phyloP scores from a whole-genome alignment of 2,113 vertebrate genomes.

The Lophura nycthemera region DNA sequence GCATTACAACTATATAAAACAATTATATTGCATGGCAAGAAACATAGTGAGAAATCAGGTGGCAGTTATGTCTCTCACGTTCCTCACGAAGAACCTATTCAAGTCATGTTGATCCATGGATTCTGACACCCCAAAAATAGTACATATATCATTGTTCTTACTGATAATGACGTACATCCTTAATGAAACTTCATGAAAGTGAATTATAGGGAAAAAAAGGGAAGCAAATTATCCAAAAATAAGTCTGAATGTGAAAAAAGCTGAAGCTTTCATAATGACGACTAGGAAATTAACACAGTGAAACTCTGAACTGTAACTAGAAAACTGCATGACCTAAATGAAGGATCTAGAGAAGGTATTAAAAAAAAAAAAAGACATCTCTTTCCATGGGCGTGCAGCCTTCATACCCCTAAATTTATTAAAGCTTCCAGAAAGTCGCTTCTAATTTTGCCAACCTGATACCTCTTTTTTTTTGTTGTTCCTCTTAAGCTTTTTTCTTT shows the following conservation, averaged over 20 bases:
- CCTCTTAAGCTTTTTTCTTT: not conserved
- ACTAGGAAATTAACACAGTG: not conserved
- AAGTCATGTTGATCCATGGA: not conserved
- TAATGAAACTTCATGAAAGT: not conserved
- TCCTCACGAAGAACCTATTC: not conserved
- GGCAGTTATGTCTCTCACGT: not conserved
- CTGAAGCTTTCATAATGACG: accelerated
- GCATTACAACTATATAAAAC: not conserved
- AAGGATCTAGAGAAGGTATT: not conserved
- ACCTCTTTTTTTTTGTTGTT: not conserved
- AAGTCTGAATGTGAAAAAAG: not conserved
- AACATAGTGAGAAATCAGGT: not conserved
- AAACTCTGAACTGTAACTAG: not conserved
- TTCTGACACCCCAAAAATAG: not conserved
- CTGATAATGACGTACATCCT: not conserved
- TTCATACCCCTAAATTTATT: not conserved
- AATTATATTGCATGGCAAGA: not conserved
- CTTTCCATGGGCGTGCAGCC: not conserved
- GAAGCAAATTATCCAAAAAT: accelerated
- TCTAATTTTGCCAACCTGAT: not conserved
- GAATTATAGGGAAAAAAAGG: not conserved
- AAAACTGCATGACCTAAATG: not conserved
- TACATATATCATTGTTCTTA: not conserved
- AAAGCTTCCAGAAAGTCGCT: not conserved
- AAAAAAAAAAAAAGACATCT: not conserved